phyloP scores from a whole-genome alignment of 53 echinoderm and acorn worm species.

The Henricia sp. region DNA sequence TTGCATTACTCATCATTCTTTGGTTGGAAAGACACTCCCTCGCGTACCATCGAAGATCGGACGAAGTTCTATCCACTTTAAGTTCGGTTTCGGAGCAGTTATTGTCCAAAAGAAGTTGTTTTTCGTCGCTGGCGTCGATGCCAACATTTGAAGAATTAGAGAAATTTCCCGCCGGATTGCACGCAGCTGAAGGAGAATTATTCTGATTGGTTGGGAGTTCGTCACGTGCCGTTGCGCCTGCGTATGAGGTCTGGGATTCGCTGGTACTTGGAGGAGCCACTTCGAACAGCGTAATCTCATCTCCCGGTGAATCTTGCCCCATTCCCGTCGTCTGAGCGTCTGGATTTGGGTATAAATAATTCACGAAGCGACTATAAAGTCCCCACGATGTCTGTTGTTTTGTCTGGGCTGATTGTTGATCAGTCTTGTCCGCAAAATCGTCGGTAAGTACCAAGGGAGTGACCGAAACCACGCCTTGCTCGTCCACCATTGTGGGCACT shows the following conservation, averaged over 20 bases:
- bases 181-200: too few species aligned
- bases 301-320: conserved; percentile 2
- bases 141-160: not conserved
- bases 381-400: not conserved
- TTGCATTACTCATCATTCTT: conserved; percentile 21
- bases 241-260: not conserved
- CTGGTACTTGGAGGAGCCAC: conserved; percentile 16
- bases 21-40: conserved; percentile 46
- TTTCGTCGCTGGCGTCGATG: too few species aligned
- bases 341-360: not conserved
- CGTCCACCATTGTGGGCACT: not conserved
- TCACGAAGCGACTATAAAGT: not conserved
- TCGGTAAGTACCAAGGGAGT: conserved; percentile 49
- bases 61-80: conserved; percentile 4
- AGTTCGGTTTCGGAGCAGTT: not conserved
- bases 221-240: not conserved
- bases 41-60: conserved; percentile 49
- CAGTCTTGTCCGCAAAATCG: not conserved
- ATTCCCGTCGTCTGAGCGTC: not conserved
- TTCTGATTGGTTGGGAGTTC: not conserved
- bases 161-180: too few species aligned
- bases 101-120: not conserved
- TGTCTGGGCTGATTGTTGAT: too few species aligned
- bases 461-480: conserved; percentile 35
- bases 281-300: conserved; percentile 37